These are phyloP conservation scores for Cosmia pyralina DNA, from an alignment of 2,888 invertebrate species.

Conservation along the genomic window DNA sequence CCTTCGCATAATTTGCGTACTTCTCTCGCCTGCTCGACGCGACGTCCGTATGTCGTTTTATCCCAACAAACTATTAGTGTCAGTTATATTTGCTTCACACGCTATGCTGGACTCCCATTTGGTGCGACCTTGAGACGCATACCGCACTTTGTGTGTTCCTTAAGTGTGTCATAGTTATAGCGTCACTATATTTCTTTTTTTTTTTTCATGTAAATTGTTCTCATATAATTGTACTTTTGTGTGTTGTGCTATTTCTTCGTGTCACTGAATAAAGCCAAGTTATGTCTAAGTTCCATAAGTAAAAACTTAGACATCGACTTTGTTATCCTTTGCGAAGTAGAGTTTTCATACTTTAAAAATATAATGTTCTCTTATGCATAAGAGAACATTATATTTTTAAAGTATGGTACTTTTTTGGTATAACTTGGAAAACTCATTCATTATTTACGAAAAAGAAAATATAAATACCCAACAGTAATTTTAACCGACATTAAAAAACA, in stretches of 20 bases:
- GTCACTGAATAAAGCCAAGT: background rate
- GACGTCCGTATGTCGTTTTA: background rate
- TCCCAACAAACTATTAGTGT: background rate
- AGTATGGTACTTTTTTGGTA: background rate
- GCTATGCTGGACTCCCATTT: too few relatives aligned
- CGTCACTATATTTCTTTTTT: too few relatives aligned
- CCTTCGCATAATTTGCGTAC: background rate
- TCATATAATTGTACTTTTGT: background rate
- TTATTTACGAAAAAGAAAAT: background rate
- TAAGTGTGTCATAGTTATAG: background rate
- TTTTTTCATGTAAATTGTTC: too few relatives aligned
- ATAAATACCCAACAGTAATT: background rate
- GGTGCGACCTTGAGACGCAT: too few relatives aligned
- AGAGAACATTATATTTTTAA: too few relatives aligned
- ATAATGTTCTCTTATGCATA: too few relatives aligned
- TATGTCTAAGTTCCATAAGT: too few relatives aligned
- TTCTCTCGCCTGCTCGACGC: background rate
- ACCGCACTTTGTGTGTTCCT: background rate
- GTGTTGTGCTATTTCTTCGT: background rate
- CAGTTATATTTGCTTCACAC: background rate
- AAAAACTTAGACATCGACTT: too few relatives aligned
- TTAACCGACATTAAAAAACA: conserved; percentile 1
- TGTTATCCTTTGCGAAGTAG: background rate
- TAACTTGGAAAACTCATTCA: background rate
- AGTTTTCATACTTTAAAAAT: too few relatives aligned